phyloP scores from a whole-genome alignment of 2,797 vertebrate species.

The Amblyraja radiata region DNA sequence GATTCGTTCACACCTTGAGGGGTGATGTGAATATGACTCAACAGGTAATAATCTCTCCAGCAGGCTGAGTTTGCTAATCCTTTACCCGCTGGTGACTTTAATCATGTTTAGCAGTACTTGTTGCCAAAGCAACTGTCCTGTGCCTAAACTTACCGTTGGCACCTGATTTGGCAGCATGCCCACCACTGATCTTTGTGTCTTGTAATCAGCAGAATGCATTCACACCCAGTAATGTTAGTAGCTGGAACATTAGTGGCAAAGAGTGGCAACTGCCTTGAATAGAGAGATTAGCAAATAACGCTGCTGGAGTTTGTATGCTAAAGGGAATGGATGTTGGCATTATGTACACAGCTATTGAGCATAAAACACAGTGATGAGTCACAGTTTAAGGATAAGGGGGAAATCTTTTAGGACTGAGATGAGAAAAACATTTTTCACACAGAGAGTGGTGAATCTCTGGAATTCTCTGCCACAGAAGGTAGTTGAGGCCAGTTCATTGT shows the following conservation, averaged over 20 bases:
- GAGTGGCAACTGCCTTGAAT: not conserved
- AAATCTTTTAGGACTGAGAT: too few species aligned
- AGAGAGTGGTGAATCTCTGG: too few species aligned
- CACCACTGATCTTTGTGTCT: not conserved
- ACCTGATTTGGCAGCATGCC: not conserved
- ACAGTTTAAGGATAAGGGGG: too few species aligned
- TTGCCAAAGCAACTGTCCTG: not conserved
- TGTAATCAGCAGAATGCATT: not conserved
- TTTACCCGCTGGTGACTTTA: not conserved
- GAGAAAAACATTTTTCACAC: too few species aligned
- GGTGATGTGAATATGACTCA: slow-evolving; percentile 8
- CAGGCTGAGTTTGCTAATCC: not conserved
- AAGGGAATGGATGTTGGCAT: not conserved
- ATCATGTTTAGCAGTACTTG: not conserved
- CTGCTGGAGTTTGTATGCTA: not conserved
- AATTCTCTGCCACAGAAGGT: too few species aligned
- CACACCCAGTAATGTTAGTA: not conserved
- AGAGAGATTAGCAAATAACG: not conserved
- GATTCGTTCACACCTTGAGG: slow-evolving; percentile 1
- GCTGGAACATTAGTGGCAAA: too few species aligned
- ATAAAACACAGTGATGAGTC: too few species aligned
- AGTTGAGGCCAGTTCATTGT: too few species aligned
- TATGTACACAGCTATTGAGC: too few species aligned
- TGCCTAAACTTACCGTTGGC: not conserved
- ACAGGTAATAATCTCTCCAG: slow-evolving; percentile 9